Evolutionary conservation across 64 coral and sea anemone species (phyloP).

Genomic region (Catalaphyllia jardinei): DNA sequence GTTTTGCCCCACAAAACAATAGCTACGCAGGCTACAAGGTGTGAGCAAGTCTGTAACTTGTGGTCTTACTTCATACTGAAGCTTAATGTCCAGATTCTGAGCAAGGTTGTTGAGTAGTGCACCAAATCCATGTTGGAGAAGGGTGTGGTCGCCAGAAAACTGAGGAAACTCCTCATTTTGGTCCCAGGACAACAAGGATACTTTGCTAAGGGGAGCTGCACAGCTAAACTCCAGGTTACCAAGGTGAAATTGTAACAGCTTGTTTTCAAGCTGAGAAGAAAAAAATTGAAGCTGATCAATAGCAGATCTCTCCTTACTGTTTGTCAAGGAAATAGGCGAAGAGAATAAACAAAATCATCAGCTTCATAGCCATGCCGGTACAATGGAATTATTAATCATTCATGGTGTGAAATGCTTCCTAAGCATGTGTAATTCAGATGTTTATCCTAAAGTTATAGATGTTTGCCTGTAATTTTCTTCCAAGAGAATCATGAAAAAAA

Average conservation of each 20-base stretch:
- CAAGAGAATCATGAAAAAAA: too few relatives aligned
- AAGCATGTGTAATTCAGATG: too few relatives aligned
- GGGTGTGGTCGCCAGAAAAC: conserved; percentile 88
- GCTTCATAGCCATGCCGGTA: too few relatives aligned
- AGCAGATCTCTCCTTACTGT: neutral
- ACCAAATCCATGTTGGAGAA: conserved; percentile 81
- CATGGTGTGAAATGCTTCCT: too few relatives aligned
- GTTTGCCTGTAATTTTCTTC: too few relatives aligned
- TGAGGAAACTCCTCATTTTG: conserved; percentile 93
- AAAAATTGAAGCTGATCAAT: neutral
- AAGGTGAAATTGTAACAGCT: conserved; percentile 90
- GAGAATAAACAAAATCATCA: too few relatives aligned
- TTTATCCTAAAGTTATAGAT: too few relatives aligned
- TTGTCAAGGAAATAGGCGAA: neutral
- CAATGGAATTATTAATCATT: too few relatives aligned
- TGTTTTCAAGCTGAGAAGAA: conserved; percentile 73
- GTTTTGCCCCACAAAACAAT: too few relatives aligned
- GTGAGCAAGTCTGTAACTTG: neutral
- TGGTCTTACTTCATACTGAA: conserved; percentile 63
- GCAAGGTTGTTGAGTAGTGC: conserved; percentile 67
- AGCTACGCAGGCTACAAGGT: too few relatives aligned
- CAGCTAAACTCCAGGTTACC: conserved; percentile 94
- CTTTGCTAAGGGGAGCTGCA: conserved; percentile 75
- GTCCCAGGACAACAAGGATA: conserved; percentile 90
- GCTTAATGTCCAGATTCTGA: conserved; percentile 70